Conservation (phyloP, 2,113 vertebrate species). For the Macrotus californicus region DNA sequence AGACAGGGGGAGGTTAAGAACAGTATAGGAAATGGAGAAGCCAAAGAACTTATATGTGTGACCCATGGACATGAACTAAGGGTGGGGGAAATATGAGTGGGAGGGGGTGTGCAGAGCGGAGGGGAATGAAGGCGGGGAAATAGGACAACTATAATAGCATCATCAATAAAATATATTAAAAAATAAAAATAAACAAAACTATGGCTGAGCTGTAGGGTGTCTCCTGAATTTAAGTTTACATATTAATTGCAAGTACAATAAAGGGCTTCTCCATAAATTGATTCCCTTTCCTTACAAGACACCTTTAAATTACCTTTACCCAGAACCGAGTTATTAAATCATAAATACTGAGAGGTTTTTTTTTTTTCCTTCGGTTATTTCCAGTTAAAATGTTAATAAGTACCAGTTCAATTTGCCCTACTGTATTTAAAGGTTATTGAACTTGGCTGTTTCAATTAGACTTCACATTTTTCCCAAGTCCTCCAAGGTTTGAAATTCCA, state of each 20-base stretch:
- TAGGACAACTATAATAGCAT: no score
- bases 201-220: background rate
- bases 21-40: no score
- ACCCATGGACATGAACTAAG: no score
- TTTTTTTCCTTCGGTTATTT: constrained; percentile 29
- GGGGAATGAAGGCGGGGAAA: no score
- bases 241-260: constrained; percentile 17
- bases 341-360: background rate
- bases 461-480: background rate
- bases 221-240: constrained; percentile 26
- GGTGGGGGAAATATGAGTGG: no score
- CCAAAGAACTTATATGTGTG: no score
- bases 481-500: constrained; percentile 37
- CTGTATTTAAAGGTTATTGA: constrained; percentile 30
- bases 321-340: constrained; percentile 12
- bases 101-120: no score
- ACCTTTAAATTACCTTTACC: constrained; percentile 11
- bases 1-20: no score
- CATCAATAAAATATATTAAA: no score
- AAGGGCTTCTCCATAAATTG: background rate
- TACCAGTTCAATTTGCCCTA: background rate
- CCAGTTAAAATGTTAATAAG: constrained; percentile 34
- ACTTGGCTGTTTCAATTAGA: constrained; percentile 24
- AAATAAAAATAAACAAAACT: no score
- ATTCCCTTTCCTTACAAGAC: constrained; percentile 1